phyloP scores from a whole-genome alignment of 2,113 vertebrate genomes.

The Ciconia stormi region DNA sequence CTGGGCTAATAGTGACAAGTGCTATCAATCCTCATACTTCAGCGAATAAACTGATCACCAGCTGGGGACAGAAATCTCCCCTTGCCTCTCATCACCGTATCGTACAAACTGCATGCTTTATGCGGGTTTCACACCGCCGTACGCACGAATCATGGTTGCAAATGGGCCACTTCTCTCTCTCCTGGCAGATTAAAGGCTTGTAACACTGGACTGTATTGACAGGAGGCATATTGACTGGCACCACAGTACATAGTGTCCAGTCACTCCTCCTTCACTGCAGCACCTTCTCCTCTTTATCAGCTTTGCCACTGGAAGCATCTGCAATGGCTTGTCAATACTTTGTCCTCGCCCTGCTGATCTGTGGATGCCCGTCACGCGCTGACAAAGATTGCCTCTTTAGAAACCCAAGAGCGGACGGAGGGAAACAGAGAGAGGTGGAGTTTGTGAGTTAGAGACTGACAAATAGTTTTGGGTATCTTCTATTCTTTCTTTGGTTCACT shows the following conservation, averaged over 20 bases:
- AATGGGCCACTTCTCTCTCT: neutral
- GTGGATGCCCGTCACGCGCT: neutral
- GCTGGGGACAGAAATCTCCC: constrained; percentile 19
- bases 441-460: neutral
- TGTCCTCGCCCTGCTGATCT: neutral
- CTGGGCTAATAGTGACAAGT: constrained; percentile 51
- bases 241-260: no score
- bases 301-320: neutral
- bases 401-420: neutral
- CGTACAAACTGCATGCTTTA: neutral
- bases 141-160: neutral
- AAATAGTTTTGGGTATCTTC: neutral
- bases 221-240: neutral
- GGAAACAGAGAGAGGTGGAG: neutral
- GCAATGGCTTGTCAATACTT: neutral
- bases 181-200: neutral
- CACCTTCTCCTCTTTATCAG: neutral
- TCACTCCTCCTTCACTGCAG: neutral
- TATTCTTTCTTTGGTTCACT: neutral
- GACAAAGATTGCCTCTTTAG: neutral
- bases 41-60: constrained; percentile 25
- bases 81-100: neutral
- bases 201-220: neutral
- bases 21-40: constrained; percentile 56
- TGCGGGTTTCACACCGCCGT: neutral